Evolutionary conservation across 2,113 vertebrate genomes (phyloP).

Genomic region (Lepisosteus osseus): DNA sequence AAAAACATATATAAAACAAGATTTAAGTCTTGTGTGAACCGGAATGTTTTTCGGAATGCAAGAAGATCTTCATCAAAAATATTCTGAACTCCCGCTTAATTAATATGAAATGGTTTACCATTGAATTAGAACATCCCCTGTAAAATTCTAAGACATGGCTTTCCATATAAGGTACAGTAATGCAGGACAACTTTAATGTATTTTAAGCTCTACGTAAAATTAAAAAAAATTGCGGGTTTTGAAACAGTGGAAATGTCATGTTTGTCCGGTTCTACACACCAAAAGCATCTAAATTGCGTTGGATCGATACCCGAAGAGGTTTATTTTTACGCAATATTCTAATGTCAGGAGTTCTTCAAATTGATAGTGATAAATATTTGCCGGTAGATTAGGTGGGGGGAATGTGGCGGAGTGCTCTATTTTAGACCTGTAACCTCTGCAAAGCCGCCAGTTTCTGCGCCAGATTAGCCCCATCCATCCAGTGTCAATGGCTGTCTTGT

Average conservation of each 20-base stretch:
- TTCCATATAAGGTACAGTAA: no score
- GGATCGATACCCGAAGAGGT: constrained; percentile 60
- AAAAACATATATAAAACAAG: no score
- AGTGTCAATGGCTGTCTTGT: constrained; percentile 99
- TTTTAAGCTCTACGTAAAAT: no score
- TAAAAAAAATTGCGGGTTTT: constrained; percentile 13
- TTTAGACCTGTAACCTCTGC: constrained; percentile 91
- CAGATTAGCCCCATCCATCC: constrained; percentile 99
- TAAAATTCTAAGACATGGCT: no score
- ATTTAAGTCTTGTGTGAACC: no score
- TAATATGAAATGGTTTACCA: no score
- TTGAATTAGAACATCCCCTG: no score
- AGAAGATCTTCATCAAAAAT: no score
- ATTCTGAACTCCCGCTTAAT: no score
- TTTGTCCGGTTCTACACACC: constrained; percentile 33
- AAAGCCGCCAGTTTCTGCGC: constrained; percentile 90
- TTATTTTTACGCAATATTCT: constrained; percentile 67
- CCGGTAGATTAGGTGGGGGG: constrained; percentile 97
- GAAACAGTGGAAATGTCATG: constrained; percentile 38
- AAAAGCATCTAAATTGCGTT: constrained; percentile 21
- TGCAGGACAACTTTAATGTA: no score
- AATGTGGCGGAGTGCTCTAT: constrained; percentile 82
- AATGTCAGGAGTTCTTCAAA: constrained; percentile 79
- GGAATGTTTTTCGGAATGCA: no score
- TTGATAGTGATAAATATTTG: constrained; percentile 99